Base-by-base conservation (phyloP, 1,140 invertebrate species). In the Leptonema lineaticorne region DNA sequence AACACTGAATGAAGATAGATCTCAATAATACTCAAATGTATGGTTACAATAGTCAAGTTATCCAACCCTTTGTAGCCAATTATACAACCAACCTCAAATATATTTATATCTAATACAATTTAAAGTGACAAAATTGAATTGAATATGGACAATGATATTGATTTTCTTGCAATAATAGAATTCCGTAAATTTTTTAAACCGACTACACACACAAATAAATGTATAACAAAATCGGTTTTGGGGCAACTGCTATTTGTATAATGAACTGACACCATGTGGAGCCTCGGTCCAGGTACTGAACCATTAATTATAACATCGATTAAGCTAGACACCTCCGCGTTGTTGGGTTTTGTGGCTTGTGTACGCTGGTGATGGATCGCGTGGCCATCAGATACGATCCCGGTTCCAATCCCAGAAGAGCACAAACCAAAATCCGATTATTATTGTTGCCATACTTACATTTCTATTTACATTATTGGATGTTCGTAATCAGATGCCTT, bases 231-330 rank as follows among this genome's bases (percentile, higher is more conserved):
- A 53, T 53, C 48, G 48, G 48, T 26, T 53, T n/a, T n/a, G 20
- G 4, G 57, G 16, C 57, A 59, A 59, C 57, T 37, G 30, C 57
- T 59, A 59, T 59, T 59, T 59, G 57, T 59, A 59, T 59, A 59
- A 59, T 59, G 57, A 59, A 59, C 57, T 59, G 57, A 59, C 57
- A 59, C 57, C 57, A 59, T 59, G 57, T 59, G 57, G 57, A 59
- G 57, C 24, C 57, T 16, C 28, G 57, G 28, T 33, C 57, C 28
- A 5, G 24, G 22, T n/a, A n/a, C 48, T 4, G 28, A 27, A 59
- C 57, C 57, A 59, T 59, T 59, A 59, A 59, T 59, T 59, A 59
- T 59, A 59, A 59, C 57, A 59, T 33, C 57, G 57, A 59, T 59
- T 59, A 59, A 16, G 57, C 28, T 59, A 59, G 57, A 59, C 57